Percentiles rank a stretch among this genome's conserved stretches.
phyloP scores from a whole-genome alignment of 2,113 vertebrate species.

The Nesoenas mayeri region DNA sequence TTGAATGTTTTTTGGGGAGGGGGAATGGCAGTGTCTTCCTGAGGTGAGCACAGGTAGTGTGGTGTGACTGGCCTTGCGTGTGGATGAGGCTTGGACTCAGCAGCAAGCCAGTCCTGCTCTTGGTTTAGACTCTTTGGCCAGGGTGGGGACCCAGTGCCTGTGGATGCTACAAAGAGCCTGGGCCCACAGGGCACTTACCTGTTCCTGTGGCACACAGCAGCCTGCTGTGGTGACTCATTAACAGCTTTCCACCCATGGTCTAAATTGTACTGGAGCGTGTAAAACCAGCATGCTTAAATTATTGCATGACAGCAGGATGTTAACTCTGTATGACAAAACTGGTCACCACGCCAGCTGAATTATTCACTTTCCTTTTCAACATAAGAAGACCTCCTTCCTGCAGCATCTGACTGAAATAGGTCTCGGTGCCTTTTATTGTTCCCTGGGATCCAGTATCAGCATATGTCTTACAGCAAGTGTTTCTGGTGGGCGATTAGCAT shows the following conservation, averaged over 20 bases:
- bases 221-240: not conserved
- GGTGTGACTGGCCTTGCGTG: not conserved
- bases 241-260: fast-evolving
- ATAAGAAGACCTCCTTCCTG: not conserved
- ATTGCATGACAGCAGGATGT: not conserved
- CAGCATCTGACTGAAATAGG: not conserved
- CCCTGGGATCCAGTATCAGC: not conserved
- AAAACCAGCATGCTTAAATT: not conserved
- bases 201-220: not conserved
- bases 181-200: not conserved
- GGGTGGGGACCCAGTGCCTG: fast-evolving
- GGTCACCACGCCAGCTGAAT: fast-evolving
- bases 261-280: not conserved
- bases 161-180: not conserved
- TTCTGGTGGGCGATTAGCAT: not conserved
- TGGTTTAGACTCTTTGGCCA: not conserved
- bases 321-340: not conserved
- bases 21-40: fast-evolving
- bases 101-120: not conserved
- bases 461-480: not conserved
- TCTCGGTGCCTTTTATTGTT: not conserved
- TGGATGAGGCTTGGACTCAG: not conserved
- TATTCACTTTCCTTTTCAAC: not conserved
- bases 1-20: not conserved
- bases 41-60: not conserved